Evolutionary conservation across 2,888 invertebrate species (phyloP).

Genomic region (Limnephilus marmoratus): DNA sequence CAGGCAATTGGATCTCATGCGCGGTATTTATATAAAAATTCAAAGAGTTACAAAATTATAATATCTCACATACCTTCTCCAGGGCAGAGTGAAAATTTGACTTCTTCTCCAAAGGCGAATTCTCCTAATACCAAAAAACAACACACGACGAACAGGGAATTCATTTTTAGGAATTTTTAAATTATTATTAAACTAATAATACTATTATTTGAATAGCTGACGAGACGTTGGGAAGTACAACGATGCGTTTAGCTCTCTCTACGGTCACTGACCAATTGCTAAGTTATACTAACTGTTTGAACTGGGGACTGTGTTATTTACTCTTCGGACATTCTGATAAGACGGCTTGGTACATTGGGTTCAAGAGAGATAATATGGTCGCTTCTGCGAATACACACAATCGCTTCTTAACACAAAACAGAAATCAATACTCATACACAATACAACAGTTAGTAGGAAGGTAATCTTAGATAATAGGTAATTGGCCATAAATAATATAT

Average conservation of each 20-base stretch:
- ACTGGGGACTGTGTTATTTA: not conserved
- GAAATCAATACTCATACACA: not conserved
- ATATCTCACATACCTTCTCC: conserved; percentile 38
- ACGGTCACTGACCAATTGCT: conserved; percentile 39
- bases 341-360: not conserved
- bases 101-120: conserved; percentile 36
- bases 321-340: conserved; percentile 29
- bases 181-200: conserved; percentile 16
- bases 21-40: no score
- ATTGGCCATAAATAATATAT: no score
- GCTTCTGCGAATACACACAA: conserved; percentile 8
- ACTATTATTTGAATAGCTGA: not conserved
- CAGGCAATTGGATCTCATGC: no score
- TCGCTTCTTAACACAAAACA: not conserved
- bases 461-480: not conserved
- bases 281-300: not conserved
- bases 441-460: not conserved
- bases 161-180: not conserved
- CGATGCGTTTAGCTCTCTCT: not conserved
- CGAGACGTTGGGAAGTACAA: not conserved
- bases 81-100: conserved; percentile 40
- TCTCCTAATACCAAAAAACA: conserved; percentile 47
- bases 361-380: conserved; percentile 13
- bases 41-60: not conserved
- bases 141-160: conserved; percentile 32